Evolutionary conservation across 2,888 invertebrate genomes (phyloP), one percentile per base, ranked within the genome.

Genomic region (Cryptus viduatorius): DNA sequence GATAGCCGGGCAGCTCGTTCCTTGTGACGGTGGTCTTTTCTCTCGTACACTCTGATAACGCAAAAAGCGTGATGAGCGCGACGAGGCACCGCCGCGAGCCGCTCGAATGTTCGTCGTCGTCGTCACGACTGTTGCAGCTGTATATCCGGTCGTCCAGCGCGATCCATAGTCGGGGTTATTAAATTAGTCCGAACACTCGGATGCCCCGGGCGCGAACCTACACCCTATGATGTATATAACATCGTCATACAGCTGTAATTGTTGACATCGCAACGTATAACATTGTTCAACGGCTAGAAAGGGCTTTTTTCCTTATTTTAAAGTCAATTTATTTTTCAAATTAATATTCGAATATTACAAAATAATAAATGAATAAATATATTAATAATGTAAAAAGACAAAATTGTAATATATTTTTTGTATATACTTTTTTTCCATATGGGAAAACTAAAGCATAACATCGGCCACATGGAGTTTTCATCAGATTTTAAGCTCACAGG

Each of bases 181-280:
- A 88, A 90, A 90, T 90, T 90, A 90, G 87, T 86, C 87, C 84
- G 86, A 85, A 88, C 79, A 82, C 85, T 87, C 86, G 64, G 67
- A 61, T 72, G 77, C 24, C 68, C 77, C 61, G 31, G 12, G 29
- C 29, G 61, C 61, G 61, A 31, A 29, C 56, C 24, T 19, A 24
- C 24, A 56, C 24, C 53, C 19, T 16, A 53, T 8, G 19, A 19
- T 14, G 53, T 53, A 8, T 19, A 8, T 16, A 19, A 53, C 53
- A 8, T 19, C 8, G 19, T 53, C 53, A 0, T 12, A 14, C 46
- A 14, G 46, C 50, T 7, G 14, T 16, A n/a, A 50, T 50, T 16
- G 50, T 50, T 16, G 5, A 7, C 37, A 37, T 37, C 37, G 4
- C 37, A 8, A 37, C 4, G 37, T 37, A 8, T 8, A 5, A 37